Base-by-base conservation (phyloP, 2,113 vertebrate species). In the Athene noctua region DNA sequence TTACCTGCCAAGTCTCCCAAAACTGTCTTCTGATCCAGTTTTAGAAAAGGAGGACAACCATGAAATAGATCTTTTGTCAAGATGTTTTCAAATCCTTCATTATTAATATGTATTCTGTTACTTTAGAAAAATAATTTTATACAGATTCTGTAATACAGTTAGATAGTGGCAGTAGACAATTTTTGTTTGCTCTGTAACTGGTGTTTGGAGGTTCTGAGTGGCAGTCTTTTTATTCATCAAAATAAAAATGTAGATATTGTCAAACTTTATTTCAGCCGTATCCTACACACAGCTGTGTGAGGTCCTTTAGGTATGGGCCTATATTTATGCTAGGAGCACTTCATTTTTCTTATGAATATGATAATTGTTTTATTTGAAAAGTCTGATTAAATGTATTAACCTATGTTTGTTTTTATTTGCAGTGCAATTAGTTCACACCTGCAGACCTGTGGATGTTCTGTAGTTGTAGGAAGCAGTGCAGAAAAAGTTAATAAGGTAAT, bases 401-500 rank as follows among this genome's bases (percentile, higher is more conserved):
- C 7, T 49, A 0, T 62, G 11, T 97, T 65, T 95, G 44, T 66
- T 96, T 96, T 92, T 62, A 89, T 90, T 96, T 95, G 52, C 97
- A 99, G 99, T 97, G 99, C 99, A 77, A 98, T 99, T 97, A 99
- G 99, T 96, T 99, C 99, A 95, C 99, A 99, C 96, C 97, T 99
- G 75, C 99, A 99, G 97, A 99, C 99, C 20, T 99, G 99, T 75
- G 99, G 99, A 97, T 99, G 99, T 92, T 99, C 99, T 30, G 98
- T 99, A 22, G 99, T 99, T 10, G 98, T 99, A 88, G 99, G 99
- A 94, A 99, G 99, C 98, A 99, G 99, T 42, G 98, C 99, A 86
- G 99, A 99, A 92, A 99, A 99, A 98, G 98, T 99, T 77, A 99
- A 99, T 96, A 99, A 99, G 99, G 99, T 99, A 98, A 72, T 36